Evolutionary conservation across 2,888 invertebrate species (phyloP), one percentile per base, ranked within the genome.

Genomic region (Chalcis sispes): DNA sequence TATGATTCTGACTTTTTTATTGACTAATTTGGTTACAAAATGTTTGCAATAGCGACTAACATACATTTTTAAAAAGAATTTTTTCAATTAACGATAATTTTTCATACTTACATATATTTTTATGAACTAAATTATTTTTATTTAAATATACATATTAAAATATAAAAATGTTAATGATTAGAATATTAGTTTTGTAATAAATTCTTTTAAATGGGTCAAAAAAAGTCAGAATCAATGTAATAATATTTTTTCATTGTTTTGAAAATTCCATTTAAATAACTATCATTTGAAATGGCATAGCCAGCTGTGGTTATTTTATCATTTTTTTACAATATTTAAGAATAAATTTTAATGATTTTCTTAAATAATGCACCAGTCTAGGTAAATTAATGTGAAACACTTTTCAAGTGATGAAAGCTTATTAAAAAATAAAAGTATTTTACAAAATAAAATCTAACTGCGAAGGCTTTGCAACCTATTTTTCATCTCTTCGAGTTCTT

Each of bases 401-500:
- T 40, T 66, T 73, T 18, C 54, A 29, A 20, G 56, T 29, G 32
- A 52, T 27, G 72, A 73, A 48, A 36, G 18, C 46, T 56, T 29
- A 58, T 52, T 40, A 52, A 67, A 59, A 62, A 50, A 50, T 13
- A 36, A 36, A 64, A 64, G 56, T 32, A n/a, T 18, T 3, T 10
- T 13, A 29, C 29, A 1, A 36, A 4, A 50, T 42, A 40, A 66
- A 54, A 58, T 69, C 40, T 95, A 98, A 84, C 97, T 97, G 80
- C 96, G 92, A 67, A 98, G 90, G 42, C 97, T 95, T 82, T 97
- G 94, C 74, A 98, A 90, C 80, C 98, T 90, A 75, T 93, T 94
- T 89, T 96, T 95, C 98, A 98, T 98, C 85, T 96, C 96, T 82
- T 95, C 94, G n/a, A 98, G 90, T 80, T 96, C 97, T 76, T 93